A percentile compares a stretch with the other conserved stretches of the same genome.
Evolutionary conservation across 2,113 vertebrate species (phyloP).

Genomic region (Megaptera novaeangliae): DNA sequence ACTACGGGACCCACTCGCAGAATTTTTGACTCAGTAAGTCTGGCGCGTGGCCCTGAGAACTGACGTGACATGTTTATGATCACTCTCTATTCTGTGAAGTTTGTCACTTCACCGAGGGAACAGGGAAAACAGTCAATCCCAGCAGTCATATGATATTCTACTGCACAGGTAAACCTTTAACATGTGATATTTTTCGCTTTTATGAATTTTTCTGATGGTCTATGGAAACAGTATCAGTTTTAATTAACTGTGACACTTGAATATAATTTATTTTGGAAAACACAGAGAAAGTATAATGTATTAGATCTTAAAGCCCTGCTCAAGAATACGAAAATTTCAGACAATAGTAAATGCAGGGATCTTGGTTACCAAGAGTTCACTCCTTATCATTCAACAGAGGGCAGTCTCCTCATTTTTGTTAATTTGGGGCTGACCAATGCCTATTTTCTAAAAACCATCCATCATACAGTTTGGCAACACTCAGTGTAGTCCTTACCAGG

Average conservation of each 20-base stretch:
- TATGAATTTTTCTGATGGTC: not conserved
- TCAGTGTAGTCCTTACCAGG: not conserved
- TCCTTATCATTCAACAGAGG: not conserved
- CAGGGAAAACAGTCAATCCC: not conserved
- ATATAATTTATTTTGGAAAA: not conserved
- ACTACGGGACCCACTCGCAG: not conserved
- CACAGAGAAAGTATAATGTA: not conserved
- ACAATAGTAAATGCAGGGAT: not conserved
- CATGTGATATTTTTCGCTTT: not conserved
- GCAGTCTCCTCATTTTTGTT: not conserved
- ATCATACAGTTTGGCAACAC: not conserved
- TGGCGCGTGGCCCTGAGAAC: not conserved
- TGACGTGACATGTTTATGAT: not conserved
- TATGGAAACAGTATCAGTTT: not conserved
- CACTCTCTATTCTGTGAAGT: not conserved
- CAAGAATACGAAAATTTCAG: not conserved
- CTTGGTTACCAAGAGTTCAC: not conserved
- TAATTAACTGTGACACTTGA: not conserved
- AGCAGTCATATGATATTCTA: not conserved
- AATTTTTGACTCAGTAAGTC: not conserved
- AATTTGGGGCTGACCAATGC: not conserved
- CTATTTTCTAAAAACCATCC: not conserved
- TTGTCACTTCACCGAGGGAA: not conserved
- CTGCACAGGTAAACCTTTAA: not conserved
- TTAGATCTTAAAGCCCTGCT: not conserved